Evolutionary conservation across 2,797 vertebrate genomes (phyloP), one percentile per base, ranked within the genome.

Genomic region (Enteromius thamalakanensis): DNA sequence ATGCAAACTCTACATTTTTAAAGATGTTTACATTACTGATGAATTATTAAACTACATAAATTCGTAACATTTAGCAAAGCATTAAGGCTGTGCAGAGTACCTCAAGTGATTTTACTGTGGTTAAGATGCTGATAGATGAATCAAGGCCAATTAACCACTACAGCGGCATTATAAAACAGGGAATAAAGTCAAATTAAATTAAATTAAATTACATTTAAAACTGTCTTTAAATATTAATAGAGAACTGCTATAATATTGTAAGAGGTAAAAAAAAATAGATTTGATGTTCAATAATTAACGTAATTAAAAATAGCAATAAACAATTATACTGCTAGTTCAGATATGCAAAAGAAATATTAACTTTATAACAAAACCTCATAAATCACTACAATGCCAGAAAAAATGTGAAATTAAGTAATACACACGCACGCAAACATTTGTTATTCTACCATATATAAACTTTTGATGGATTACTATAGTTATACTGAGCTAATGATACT

Each of bases 41-140:
- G n/a, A 75, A 65, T 82, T 51, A 75, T 82, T 49, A 90, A 91
- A 91, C 88, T 91, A 90, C 89, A 53, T 65, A 76, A 58, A 78
- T 77, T 84, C 84, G 75, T 78, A 37, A 84, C 3, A 37, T 76
- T 71, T 29, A 47, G 26, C 58, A 45, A 47, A 34, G 26, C 9
- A 62, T 32, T 62, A 64, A 69, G 12, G 42, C 62, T 69, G 40
- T 70, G 68, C 40, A n/a, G 34, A 6, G 17, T 64, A 77, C 55
- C n/a, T 47, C 2, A 64, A 32, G 17, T 19, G 37, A 47, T 64
- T 80, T 60, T 60, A 42, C 17, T 9, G n/a, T 45, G 17, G 19
- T 58, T 71, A 71, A 71, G 4, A 79, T 79, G 29, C 65, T 21
- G 14, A 37, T 53, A 55, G 6, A 70, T 19, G 14, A 77, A n/a